phyloP scores from a whole-genome alignment of 92 coral and sea anemone species.

The Actinostola sp. region DNA sequence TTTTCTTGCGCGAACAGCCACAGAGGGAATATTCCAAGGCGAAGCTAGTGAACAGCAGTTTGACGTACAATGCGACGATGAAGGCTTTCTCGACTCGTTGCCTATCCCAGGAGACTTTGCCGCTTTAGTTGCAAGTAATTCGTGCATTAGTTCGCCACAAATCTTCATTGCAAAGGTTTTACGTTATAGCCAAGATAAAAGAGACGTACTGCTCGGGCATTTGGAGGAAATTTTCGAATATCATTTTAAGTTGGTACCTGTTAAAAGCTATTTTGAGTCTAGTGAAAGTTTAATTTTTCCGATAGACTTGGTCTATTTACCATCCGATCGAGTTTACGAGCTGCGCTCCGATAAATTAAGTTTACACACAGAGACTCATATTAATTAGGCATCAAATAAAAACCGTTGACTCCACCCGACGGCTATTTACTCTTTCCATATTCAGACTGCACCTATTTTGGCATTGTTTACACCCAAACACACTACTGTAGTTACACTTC shows the following conservation, averaged over 20 bases:
- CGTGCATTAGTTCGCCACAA: not conserved
- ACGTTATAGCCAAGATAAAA: not conserved
- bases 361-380: no score
- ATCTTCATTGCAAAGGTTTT: not conserved
- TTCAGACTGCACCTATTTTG: no score
- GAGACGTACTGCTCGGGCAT: not conserved
- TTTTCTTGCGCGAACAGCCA: not conserved
- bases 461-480: no score
- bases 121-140: slow-evolving; percentile 7
- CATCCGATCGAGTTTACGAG: not conserved
- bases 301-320: not conserved
- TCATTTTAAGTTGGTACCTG: not conserved
- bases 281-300: not conserved
- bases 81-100: not conserved
- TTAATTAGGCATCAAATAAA: no score
- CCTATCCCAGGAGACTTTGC: not conserved
- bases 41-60: not conserved
- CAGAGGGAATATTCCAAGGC: not conserved
- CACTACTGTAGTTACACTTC: no score
- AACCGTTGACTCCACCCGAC: no score
- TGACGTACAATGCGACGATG: not conserved
- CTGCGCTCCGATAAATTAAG: slow-evolving; percentile 4
- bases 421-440: no score
- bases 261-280: slow-evolving; percentile 1
- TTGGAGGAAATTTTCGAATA: not conserved